Conservation (phyloP, 2,797 vertebrate genomes). For the Hemibagrus guttatus region DNA sequence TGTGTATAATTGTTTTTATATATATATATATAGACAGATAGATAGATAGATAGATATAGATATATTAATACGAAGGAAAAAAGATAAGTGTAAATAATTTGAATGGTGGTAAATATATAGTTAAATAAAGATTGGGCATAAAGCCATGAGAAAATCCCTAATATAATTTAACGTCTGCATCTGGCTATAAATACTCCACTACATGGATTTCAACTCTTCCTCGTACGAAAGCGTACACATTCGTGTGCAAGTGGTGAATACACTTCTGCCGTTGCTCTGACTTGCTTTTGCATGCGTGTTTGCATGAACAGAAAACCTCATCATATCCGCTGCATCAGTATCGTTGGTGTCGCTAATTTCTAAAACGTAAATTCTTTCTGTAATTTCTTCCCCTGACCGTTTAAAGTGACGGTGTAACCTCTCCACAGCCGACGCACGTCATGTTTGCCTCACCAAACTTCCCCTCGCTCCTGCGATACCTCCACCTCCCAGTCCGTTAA, state of each 20-base stretch:
- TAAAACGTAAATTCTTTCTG: slow-evolving; percentile 28
- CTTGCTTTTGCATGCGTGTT: slow-evolving; percentile 32
- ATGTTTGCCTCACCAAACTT: neutral
- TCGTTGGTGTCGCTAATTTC: slow-evolving; percentile 5
- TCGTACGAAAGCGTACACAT: slow-evolving; percentile 70
- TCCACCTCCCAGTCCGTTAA: slow-evolving; percentile 7
- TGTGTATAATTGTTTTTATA: slow-evolving; percentile 22
- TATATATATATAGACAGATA: slow-evolving; percentile 31
- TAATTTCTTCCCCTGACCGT: neutral
- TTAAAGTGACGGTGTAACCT: slow-evolving; percentile 14
- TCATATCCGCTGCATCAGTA: slow-evolving; percentile 7
- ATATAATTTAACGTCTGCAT: slow-evolving; percentile 64
- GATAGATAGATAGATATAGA: too few relatives aligned
- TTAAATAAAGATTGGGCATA: slow-evolving; percentile 63
- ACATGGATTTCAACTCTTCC: slow-evolving; percentile 52
- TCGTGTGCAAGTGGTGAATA: slow-evolving; percentile 61
- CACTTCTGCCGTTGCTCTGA: slow-evolving; percentile 55
- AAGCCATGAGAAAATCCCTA: slow-evolving; percentile 53
- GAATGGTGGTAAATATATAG: slow-evolving; percentile 66
- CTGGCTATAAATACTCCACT: slow-evolving; percentile 54
- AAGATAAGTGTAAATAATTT: slow-evolving; percentile 55
- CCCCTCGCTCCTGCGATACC: slow-evolving; percentile 7
- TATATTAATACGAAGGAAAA: slow-evolving; percentile 46
- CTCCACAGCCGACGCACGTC: neutral
- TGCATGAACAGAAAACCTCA: slow-evolving; percentile 51